A percentile compares a stretch with the other conserved stretches of the same genome.
Conservation (phyloP, 2,797 vertebrate genomes). For the Rhincodon typus region DNA sequence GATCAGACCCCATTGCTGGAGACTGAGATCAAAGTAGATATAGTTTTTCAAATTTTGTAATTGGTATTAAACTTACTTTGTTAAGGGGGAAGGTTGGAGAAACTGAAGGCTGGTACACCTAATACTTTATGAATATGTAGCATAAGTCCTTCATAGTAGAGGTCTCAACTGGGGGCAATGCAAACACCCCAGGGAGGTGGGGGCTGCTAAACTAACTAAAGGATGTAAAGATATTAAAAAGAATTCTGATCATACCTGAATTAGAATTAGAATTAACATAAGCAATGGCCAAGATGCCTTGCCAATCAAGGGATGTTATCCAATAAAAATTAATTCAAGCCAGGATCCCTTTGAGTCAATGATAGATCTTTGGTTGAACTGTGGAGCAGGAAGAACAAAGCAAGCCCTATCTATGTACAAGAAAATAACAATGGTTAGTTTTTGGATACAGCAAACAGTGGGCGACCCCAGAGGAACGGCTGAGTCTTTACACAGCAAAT, state of each 20-base stretch:
- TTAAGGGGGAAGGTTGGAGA: neutral
- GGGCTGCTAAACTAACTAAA: too few species aligned
- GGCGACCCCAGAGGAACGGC: neutral
- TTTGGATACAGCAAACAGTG: neutral
- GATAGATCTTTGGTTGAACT: neutral
- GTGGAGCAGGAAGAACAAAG: neutral
- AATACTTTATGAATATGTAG: neutral
- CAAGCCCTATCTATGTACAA: neutral
- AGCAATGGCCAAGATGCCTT: neutral
- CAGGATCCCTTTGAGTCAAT: neutral
- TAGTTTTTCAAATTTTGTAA: neutral
- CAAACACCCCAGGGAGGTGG: neutral
- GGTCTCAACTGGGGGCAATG: neutral
- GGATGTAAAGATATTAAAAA: too few species aligned
- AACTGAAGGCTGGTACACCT: neutral
- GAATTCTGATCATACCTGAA: too few species aligned
- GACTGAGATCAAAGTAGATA: neutral
- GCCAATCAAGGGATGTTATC: neutral
- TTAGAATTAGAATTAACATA: neutral
- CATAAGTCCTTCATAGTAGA: neutral
- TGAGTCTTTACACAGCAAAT: neutral
- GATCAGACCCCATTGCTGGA: neutral
- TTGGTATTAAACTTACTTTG: neutral
- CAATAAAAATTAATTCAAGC: neutral
- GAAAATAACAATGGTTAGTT: neutral